A percentile compares a stretch with the other conserved stretches of the same genome.
These are phyloP conservation scores for Drosophila lacteicornis DNA, from an alignment of 1,140 invertebrate genomes.

Conservation along the genomic window DNA sequence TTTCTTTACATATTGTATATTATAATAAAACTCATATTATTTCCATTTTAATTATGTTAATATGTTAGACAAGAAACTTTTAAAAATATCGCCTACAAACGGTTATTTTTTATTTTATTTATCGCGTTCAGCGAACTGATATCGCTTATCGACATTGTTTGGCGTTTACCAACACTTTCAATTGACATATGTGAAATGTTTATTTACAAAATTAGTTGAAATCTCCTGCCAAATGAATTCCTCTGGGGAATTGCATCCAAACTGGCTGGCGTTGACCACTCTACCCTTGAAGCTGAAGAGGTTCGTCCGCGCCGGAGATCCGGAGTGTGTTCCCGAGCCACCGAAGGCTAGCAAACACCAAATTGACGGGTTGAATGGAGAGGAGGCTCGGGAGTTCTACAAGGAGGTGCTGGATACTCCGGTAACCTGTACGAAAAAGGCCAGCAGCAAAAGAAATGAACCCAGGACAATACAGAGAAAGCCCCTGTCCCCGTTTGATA, in stretches of 20 bases:
- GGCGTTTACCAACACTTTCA: background rate
- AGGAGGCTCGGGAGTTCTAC: slow-evolving; percentile 69
- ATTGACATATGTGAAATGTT: slow-evolving; percentile 14
- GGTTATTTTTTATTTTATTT: background rate
- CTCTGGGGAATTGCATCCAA: slow-evolving; percentile 72
- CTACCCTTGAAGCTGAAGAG: slow-evolving; percentile 70
- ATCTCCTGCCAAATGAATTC: slow-evolving; percentile 53
- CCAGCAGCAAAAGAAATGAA: background rate
- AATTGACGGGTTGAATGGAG: slow-evolving; percentile 45
- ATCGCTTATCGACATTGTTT: background rate
- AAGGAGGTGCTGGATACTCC: slow-evolving; percentile 61
- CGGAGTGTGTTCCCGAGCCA: background rate
- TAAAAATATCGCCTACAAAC: too few species aligned
- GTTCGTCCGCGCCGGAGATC: slow-evolving; percentile 60
- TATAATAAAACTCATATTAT: too few species aligned
- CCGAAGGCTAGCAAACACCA: slow-evolving; percentile 12
- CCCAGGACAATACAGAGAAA: background rate
- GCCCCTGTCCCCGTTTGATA: slow-evolving; percentile 46
- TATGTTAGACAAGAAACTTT: too few species aligned
- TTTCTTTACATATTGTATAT: too few species aligned
- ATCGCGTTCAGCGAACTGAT: background rate
- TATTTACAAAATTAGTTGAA: slow-evolving; percentile 21
- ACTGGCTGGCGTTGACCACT: slow-evolving; percentile 78
- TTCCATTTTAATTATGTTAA: too few species aligned
- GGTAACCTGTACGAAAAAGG: background rate